Evolutionary conservation across 2,113 vertebrate genomes (phyloP), one percentile per base, ranked within the genome.

Genomic region (Boleophthalmus pectinirostris): DNA sequence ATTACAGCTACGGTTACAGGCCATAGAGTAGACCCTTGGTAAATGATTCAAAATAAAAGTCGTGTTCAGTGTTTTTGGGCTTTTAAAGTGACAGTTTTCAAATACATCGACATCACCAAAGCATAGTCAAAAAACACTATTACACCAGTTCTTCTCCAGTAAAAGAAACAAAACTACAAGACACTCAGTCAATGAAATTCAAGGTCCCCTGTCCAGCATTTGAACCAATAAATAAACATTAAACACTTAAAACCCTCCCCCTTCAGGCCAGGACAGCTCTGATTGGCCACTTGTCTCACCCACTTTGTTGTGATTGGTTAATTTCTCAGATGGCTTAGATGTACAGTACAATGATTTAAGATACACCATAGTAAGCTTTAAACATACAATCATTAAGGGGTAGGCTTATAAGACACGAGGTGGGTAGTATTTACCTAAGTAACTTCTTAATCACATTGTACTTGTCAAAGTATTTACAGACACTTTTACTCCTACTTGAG

Each of bases 51-150:
- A 51, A 51, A 18, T 60, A 15, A 60, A 15, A 10, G 4, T 0
- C 3, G 2, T 14, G 5, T 38, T 68, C 69, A 51, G 60, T 64
- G 68, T 18, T 1, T 79, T 73, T 70, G 21, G 57, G 63, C 67
- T 25, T 67, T 9, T 24, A 64, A 25, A 72, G 69, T 70, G 49
- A 35, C 35, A 33, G 2, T 64, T n/a, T 38, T n/a, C 61, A 38
- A n/a, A 38, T 5, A 64, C 29, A 8, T 43, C 33, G 8, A 64
- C 29, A 12, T n/a, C 61, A 64, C 18, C 0, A 15, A 3, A 49
- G 23, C 13, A 53, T 61, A 47, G 43, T 56, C 53, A 29, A 47
- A 72, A 65, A 29, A 64, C 66, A 58, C 11, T 20, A 16, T 20
- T 18, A 61, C 58, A 61, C 25, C 23, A 25, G 24, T 3, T 33